Base-by-base conservation (phyloP, 2,113 vertebrate species). In the Nycticebus coucang region DNA sequence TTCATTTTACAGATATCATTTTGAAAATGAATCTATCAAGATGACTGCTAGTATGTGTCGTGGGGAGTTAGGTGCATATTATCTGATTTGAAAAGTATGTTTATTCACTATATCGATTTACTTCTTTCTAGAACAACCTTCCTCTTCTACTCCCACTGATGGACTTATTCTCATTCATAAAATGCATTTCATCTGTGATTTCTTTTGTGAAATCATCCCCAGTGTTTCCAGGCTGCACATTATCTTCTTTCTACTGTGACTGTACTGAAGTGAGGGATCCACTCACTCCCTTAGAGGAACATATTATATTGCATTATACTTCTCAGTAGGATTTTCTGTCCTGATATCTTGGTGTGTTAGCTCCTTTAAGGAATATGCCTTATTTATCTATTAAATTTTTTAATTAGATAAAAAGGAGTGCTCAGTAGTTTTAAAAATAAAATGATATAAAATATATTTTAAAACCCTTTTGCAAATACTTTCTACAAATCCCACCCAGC, bases 331-430 rank as follows among this genome's bases (percentile, higher is more conserved):
- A 11, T 15, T 79, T 5, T 79, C 78, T 94, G 2, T 71, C 59
- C 69, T 57, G 6, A 33, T 5, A 45, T 1, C 14, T 83, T 84
- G 18, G 10, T 2, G 4, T 74, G 1, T 66, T 75, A 83, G 45
- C 21, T 87, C 26, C 50, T 69, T 74, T 81, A 35, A 26, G 33
- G 18, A 84, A 37, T 72, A 4, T 82, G 18, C 71, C 5, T 93
- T 91, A 87, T 59, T 87, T 94, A 81, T 41, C 14, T 92, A 12
- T 87, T 82, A 57, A 57, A 33, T 66, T 62, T 92, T 93, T 95
- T 35, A 79, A 79, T 60, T 60, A 74, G 17, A 11, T 57, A 37
- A 66, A 80, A n/a, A 28, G 10, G 9, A 85, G 91, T 89, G 60
- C 35, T 53, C 15, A 2, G 37, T 26, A 53, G 1, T 64, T 86